Percentiles rank a stretch among this genome's conserved stretches.
Conservation (phyloP, 2,113 vertebrate genomes). For the Tympanuchus pallidicinctus region DNA sequence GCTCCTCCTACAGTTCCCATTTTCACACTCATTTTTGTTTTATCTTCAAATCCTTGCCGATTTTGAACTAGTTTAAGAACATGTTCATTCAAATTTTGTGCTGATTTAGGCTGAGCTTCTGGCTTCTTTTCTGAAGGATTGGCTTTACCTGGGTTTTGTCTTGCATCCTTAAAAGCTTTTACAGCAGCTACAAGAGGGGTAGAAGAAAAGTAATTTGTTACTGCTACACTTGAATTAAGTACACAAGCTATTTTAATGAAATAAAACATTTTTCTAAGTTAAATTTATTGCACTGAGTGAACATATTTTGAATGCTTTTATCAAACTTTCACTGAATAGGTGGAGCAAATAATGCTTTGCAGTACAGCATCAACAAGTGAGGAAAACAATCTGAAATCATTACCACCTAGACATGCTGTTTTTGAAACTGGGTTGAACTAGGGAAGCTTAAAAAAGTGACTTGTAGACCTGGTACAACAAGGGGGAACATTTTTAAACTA, state of each 20-base stretch:
- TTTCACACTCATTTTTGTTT: constrained; percentile 21
- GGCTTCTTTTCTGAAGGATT: constrained; percentile 33
- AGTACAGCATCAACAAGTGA: background rate
- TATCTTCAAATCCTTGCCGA: constrained; percentile 15
- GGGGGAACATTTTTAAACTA: background rate
- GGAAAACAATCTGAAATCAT: background rate
- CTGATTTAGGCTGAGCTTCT: constrained; percentile 47
- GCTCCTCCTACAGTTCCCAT: background rate
- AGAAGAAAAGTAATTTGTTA: background rate
- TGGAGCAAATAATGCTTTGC: background rate
- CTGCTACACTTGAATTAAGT: background rate
- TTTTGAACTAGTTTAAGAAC: background rate
- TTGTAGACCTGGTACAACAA: background rate
- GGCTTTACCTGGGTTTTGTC: constrained; percentile 63
- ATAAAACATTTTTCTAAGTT: background rate
- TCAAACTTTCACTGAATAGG: background rate
- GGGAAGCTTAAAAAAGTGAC: background rate
- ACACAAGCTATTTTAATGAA: background rate
- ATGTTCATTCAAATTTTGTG: background rate
- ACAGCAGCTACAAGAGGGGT: constrained; percentile 79
- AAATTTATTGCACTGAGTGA: background rate
- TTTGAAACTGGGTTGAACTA: background rate
- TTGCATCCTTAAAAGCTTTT: constrained; percentile 88
- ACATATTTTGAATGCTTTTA: background rate
- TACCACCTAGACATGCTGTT: background rate